Evolutionary conservation across 2,888 invertebrate genomes (phyloP), one percentile per base, ranked within the genome.

Genomic region (Athripsodes cinereus): DNA sequence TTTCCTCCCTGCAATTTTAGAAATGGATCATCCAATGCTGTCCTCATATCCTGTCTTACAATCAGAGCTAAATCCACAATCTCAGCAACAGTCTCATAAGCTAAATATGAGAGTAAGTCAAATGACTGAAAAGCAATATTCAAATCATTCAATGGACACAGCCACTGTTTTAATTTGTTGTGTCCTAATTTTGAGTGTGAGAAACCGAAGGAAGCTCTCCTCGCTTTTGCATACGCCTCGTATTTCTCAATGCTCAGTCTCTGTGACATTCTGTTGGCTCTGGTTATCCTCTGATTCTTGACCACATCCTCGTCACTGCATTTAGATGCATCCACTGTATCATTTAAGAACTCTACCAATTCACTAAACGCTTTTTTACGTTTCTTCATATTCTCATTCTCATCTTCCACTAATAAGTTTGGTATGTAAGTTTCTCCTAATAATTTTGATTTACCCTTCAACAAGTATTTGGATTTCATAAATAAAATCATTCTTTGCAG

Each of bases 21-120:
- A 57, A 87, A 84, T 0, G 88, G 86, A 69, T 90, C 89, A 1
- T 83, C 84, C 46, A 76, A 72, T 47, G 81, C 83, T 69, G 83
- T 84, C 62, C 80, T 84, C 44, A 81, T 81, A 70, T 93, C 93
- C 67, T 91, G 84, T 48, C 92, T 79, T 1, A 93, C 86, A 51
- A 94, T 70, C 62, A 94, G 84, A 0, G 91, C 88, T 65, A 88
- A 84, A 73, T 95, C 95, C 1, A 92, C 86, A 58, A 95, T 84
- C 70, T 92, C 89, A 0, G 94, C 94, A 6, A 96, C 88, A 0
- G 92, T 92, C 75, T 96, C 94, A 70, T 92, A 92, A 0, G 93
- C 92, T 64, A 94, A 78, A 69, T 93, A 95, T 50, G 88, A 84
- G 62, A 96, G 72, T 2, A 94, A 86, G 68, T 90, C 89, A 66